Percentiles rank a stretch among this genome's conserved stretches.
Evolutionary conservation across 2,888 invertebrate species (phyloP).

Genomic region (Autographa gamma): DNA sequence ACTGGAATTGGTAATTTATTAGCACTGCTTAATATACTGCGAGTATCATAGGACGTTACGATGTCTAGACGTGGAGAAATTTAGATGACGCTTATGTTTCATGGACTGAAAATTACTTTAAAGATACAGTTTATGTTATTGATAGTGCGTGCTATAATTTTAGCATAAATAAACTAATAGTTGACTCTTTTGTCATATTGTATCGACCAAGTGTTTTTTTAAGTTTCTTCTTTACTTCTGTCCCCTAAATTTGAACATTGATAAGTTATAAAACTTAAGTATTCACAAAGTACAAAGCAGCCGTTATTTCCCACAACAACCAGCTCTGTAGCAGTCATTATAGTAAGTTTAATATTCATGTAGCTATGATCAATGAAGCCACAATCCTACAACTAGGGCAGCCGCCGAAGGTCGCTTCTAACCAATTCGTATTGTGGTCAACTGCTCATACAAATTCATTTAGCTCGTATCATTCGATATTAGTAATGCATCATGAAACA

Average conservation of each 20-base stretch:
- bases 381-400: slow-evolving; percentile 25
- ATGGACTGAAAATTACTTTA: not conserved
- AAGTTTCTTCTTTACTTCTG: no score
- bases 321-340: not conserved
- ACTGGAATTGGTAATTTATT: slow-evolving; percentile 9
- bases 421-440: slow-evolving; percentile 23
- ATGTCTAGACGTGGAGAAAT: not conserved
- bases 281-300: no score
- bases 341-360: slow-evolving; percentile 10
- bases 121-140: not conserved
- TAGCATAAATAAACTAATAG: not conserved
- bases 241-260: no score
- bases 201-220: no score
- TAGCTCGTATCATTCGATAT: slow-evolving; percentile 19
- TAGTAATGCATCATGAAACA: slow-evolving; percentile 18
- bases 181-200: not conserved
- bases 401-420: slow-evolving; percentile 24
- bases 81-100: not conserved
- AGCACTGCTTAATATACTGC: not conserved
- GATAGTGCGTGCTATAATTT: not conserved
- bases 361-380: slow-evolving; percentile 20
- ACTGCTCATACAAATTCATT: slow-evolving; percentile 15
- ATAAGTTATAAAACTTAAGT: no score
- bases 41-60: slow-evolving; percentile 2
- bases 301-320: not conserved